Base-by-base conservation (phyloP, 2,888 invertebrate genomes). In the Rhamnusium bicolor region DNA sequence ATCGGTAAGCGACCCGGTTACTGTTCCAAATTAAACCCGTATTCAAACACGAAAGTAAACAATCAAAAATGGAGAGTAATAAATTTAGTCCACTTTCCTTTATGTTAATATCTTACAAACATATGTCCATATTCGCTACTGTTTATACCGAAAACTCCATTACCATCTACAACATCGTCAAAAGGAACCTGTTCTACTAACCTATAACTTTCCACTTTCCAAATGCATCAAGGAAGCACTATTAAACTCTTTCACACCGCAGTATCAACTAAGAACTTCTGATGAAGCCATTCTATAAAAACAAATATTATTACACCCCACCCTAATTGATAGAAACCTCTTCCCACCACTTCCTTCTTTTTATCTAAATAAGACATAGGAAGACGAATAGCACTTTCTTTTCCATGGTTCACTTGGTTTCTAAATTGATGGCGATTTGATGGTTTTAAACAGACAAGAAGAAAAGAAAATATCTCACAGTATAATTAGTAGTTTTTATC, bases 191-290 rank as follows among this genome's bases (percentile, higher is more conserved):
- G 67, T 24, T 29, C 67, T 46, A 67, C 67, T 67, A 21, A 67
- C 67, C 67, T 46, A 67, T 46, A 67, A 67, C 54, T 46, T 56
- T 56, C 54, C 56, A 67, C 67, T 67, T 67, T 67, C 67, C 67
- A 27, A 65, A 29, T 18, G 27, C 14, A 21, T 40, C 51, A 2
- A 14, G 21, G 46, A 66, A n/a, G 10, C 56, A 40, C 19, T 14
- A 46, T 32, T 51, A 21, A 40, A 40, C 67, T 56, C 32, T 67
- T 56, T 67, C 56, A 56, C 67, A 40, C 8, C 67, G 32, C 67
- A 3, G 32, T 67, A 8, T 4, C 32, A 16, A 67, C 67, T 67
- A 67, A 67, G 40, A 21, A 10, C n/a, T 56, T 19, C 19, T 7
- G 14, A 1, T 24, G 21, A 16, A 4, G 32, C 14, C 47, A 67